phyloP scores from a whole-genome alignment of 92 coral and sea anemone species.

The Porites evermanni region DNA sequence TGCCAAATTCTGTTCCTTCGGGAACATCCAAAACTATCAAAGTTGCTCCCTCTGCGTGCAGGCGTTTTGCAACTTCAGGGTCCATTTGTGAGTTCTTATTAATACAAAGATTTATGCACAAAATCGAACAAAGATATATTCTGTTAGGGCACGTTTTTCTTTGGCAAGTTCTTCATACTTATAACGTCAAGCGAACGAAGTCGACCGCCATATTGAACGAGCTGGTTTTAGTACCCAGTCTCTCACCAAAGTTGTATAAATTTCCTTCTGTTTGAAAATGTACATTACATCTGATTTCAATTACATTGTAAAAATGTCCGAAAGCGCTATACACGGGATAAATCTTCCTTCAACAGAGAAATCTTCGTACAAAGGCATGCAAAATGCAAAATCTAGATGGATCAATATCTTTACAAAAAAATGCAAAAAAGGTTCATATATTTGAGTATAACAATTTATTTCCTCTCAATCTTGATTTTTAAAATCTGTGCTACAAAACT shows the following conservation, averaged over 20 bases:
- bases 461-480: slow-evolving; percentile 7
- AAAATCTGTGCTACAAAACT: slow-evolving; percentile 25
- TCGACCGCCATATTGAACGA: slow-evolving; percentile 35
- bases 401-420: neutral
- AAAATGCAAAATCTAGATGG: neutral
- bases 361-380: too few relatives aligned
- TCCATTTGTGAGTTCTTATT: slow-evolving; percentile 46
- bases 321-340: too few relatives aligned
- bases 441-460: neutral
- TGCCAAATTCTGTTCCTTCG: slow-evolving; percentile 89
- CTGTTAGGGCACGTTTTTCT: too few relatives aligned
- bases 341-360: too few relatives aligned
- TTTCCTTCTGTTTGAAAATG: neutral
- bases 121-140: too few relatives aligned
- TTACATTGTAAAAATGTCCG: too few relatives aligned
- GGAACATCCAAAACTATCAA: slow-evolving; percentile 86
- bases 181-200: too few relatives aligned
- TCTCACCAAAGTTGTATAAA: neutral
- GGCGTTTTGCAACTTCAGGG: slow-evolving; percentile 75
- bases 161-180: too few relatives aligned
- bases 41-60: slow-evolving; percentile 82
- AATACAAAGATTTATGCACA: too few relatives aligned
- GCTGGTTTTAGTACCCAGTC: slow-evolving; percentile 24
- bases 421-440: too few relatives aligned
- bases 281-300: neutral